Base-by-base conservation (phyloP, 2,113 vertebrate genomes). In the Apeltes quadracus region DNA sequence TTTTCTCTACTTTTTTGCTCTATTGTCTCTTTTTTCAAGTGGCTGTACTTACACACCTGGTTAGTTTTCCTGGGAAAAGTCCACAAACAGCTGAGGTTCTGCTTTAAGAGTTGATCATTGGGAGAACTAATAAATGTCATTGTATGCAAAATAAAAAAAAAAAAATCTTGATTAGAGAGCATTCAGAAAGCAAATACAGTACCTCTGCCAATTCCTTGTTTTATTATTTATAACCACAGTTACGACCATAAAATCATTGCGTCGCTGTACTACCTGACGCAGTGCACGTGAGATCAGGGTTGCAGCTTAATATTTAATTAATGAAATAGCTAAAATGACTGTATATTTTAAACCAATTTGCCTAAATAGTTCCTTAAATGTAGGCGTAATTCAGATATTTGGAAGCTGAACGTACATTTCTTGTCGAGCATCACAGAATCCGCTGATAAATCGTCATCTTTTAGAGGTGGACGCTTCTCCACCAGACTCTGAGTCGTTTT, bases 1-100 rank as follows among this genome's bases (percentile, higher is more conserved):
- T 44, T 27, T 57, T 48, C 65, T 70, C 75, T 74, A 39, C 27
- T 7, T 34, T n/a, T 56, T 38, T 82, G 65, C 62, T 72, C 64
- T 76, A 72, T 81, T 85, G 63, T 88, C 58, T 63, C 53, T 83
- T 87, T 83, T 87, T 85, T 72, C 1, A 81, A 84, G 86, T 89
- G 58, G 82, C 81, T 85, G 80, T 75, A 83, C 69, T 79, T 76
- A 69, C 61, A 64, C 53, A 67, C 56, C 20, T 59, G 75, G 43
- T 70, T 77, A 68, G 44, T 59, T 83, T 50, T 81, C 56, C 64
- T 69, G 5, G 53, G 46, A 71, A 71, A 80, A 54, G 36, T 75
- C 79, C 48, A 62, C 73, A 32, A 68, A 68, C 29, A 61, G 43
- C 61, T 54, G 22, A 61, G 69, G 36, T 69, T 75, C 11, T 43